Base-by-base conservation (phyloP, 2,797 vertebrate genomes). In the Hylomyscus alleni region DNA sequence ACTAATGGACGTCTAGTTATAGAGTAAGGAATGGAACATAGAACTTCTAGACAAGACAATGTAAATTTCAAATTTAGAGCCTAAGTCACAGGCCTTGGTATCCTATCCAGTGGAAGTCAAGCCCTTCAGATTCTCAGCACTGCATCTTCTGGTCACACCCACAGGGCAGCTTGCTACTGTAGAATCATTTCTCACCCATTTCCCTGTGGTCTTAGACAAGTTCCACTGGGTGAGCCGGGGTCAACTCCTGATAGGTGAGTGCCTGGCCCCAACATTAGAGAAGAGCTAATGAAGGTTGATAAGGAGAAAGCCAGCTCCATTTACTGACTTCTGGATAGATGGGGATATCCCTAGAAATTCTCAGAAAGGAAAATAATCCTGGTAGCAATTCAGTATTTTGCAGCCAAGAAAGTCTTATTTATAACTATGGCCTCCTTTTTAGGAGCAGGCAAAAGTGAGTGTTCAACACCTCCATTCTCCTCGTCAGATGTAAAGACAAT, bases 321-420 rank as follows among this genome's bases (percentile, higher is more conserved):
- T 89, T 83, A 78, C 83, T 89, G 47, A 58, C 90, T 93, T 93
- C 31, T 90, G 73, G 40, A 95, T 31, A 77, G 58, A 90, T 69
- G 40, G n/a, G 77, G 96, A 93, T 24, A 85, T 34, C 65, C 72
- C 19, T 85, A 89, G 60, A 26, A 81, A 83, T 83, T 95, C 60
- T 92, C 54, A 82, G 9, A 1, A 56, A 37, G 29, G 56, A 78
- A 96, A 91, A 94, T n/a, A 84, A 94, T 87, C 34, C 67, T 97
- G 95, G 87, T 94, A 96, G 24, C 69, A 44, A 89, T 78, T 94
- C 40, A 1, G 3, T n/a, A 85, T 91, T 91, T 92, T 78, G 76
- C 72, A 95, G 93, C 95, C 93, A 96, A 50, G 24, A 92, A 92
- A 29, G 29, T 14, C 91, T 31, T 95, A 92, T 91, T 95, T 94